Evolutionary conservation across 2,113 vertebrate species (phyloP), one percentile per base, ranked within the genome.

Genomic region (Brachyhypopomus occidentalis): DNA sequence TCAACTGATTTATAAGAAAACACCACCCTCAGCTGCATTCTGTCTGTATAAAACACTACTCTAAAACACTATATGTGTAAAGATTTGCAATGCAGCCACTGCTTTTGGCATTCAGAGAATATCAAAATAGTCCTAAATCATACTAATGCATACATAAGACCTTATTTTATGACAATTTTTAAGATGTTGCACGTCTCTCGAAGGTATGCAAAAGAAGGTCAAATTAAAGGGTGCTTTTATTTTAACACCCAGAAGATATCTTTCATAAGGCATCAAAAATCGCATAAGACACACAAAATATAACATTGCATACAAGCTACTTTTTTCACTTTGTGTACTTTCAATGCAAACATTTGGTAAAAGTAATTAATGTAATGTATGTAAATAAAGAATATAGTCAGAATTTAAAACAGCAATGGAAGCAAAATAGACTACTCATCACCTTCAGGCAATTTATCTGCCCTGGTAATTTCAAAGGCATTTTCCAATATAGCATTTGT

Each of bases 251-350:
- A 60, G 20, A 22, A 60, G 7, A 60, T 60, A 60, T 22, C 4
- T 22, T 60, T 60, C 30, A 67, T 36, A 67, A 8, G 30, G 1
- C 20, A 77, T 66, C 41, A 55, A 55, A 67, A 77, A 34, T 25
- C 19, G n/a, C 64, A 34, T 5, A 48, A 20, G 59, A 76, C 41
- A 52, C 30, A 66, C 45, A 77, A 67, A 34, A 77, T 52, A 66
- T 66, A 36, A 20, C 14, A 77, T 34, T 34, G 41, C 41, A 76
- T 63, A 27, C 59, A 20, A 38, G 2, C 3, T 55, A 36, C 60
- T 14, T 52, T 48, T 52, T 52, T 12, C 16, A 16, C 1, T 25
- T 64, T 52, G 1, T 16, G 7, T 23, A 27, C 19, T 9, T 9
- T 55, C 30, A 75, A 34, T n/a, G 16, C 58, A 16, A 41, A 3